Evolutionary conservation across 2,888 invertebrate species (phyloP).

Genomic region (Drosophila lutescens): DNA sequence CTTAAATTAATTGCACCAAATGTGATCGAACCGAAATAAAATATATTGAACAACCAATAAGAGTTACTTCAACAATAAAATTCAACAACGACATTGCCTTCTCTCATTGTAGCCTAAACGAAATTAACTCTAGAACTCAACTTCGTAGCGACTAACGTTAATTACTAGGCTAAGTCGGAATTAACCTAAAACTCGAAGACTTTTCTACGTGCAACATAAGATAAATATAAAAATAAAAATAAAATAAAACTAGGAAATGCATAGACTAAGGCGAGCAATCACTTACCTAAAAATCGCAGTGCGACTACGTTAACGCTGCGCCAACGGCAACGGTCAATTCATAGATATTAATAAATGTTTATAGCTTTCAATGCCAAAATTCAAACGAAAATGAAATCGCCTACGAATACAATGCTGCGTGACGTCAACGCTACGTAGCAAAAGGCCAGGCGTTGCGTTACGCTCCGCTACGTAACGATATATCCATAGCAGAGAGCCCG

Average conservation of each 20-base stretch:
- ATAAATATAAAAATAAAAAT: slow-evolving; percentile 13
- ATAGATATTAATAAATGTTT: slow-evolving; percentile 80
- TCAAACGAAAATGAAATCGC: slow-evolving; percentile 82
- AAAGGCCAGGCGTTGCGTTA: slow-evolving; percentile 54
- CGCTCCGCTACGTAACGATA: slow-evolving; percentile 54
- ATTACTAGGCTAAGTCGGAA: slow-evolving; percentile 32
- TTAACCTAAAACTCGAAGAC: slow-evolving; percentile 22
- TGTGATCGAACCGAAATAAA: slow-evolving; percentile 65
- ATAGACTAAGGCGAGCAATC: slow-evolving; percentile 54
- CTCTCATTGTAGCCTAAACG: slow-evolving; percentile 57
- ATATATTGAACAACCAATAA: slow-evolving; percentile 34
- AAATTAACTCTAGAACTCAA: slow-evolving; percentile 37
- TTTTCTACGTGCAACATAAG: slow-evolving; percentile 66
- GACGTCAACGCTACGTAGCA: slow-evolving; percentile 72
- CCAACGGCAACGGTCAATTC: slow-evolving; percentile 52
- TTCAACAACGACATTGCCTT: slow-evolving; percentile 73
- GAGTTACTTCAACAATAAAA: slow-evolving; percentile 51
- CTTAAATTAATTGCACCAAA: slow-evolving; percentile 67
- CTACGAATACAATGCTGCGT: slow-evolving; percentile 70
- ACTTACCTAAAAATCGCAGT: slow-evolving; percentile 46
- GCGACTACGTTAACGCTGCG: slow-evolving; percentile 55
- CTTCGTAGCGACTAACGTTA: slow-evolving; percentile 39
- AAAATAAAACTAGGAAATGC: slow-evolving; percentile 53
- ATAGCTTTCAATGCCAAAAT: slow-evolving; percentile 80
- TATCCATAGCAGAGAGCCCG: slow-evolving; percentile 24